Conservation (phyloP, 2,888 invertebrate species). For the Leptarthrus brevirostris region DNA sequence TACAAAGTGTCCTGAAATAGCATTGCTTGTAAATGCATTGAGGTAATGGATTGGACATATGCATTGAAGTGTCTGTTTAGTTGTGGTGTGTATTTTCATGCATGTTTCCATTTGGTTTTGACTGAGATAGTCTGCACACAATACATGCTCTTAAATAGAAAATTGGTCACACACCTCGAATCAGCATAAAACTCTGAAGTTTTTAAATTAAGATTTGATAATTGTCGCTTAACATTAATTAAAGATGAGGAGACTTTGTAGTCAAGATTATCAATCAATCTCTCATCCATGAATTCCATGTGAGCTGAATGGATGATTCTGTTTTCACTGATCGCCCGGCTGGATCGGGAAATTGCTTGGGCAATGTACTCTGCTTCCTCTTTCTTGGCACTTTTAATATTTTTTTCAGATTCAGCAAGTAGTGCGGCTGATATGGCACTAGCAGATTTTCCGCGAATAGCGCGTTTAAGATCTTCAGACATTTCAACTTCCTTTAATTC, state of each 20-base stretch:
- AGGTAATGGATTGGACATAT: not conserved
- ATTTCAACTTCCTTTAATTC: constrained; percentile 69
- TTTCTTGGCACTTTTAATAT: constrained; percentile 62
- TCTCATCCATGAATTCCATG: constrained; percentile 65
- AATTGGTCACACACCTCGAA: constrained; percentile 63
- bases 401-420: constrained; percentile 71
- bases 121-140: constrained; percentile 22
- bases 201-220: constrained; percentile 64
- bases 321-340: constrained; percentile 60
- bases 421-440: constrained; percentile 77
- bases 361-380: constrained; percentile 63
- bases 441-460: constrained; percentile 79
- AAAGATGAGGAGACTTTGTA: constrained; percentile 65
- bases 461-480: constrained; percentile 68
- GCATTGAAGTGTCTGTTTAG: not conserved
- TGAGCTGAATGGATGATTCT: constrained; percentile 62
- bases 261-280: constrained; percentile 65
- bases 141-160: constrained; percentile 19
- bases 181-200: constrained; percentile 66
- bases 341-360: constrained; percentile 61
- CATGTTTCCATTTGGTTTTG: no score
- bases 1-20: constrained; percentile 46
- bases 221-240: constrained; percentile 65
- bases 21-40: constrained; percentile 9
- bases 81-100: not conserved